Evolutionary conservation across 2,888 invertebrate genomes (phyloP).

Genomic region (Pyrochroa serraticornis): DNA sequence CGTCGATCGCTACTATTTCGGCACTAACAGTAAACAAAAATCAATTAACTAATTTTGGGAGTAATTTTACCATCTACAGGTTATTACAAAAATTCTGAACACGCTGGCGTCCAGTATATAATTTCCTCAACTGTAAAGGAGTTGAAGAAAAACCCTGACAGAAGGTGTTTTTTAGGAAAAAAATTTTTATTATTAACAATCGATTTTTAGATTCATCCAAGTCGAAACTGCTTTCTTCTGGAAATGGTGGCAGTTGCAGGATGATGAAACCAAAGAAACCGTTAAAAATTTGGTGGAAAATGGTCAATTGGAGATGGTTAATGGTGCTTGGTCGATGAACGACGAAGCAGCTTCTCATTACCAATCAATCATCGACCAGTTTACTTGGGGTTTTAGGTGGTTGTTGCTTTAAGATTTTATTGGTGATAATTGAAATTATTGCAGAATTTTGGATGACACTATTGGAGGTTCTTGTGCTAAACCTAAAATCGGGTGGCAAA

Average conservation of each 20-base stretch:
- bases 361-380: constrained; percentile 73
- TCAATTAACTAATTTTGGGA: background rate
- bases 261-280: constrained; percentile 60
- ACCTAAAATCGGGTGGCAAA: constrained; percentile 81
- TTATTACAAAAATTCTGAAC: background rate
- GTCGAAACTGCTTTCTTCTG: constrained; percentile 82
- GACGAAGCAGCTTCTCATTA: constrained; percentile 72
- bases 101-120: constrained; percentile 74
- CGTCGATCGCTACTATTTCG: constrained; percentile 87
- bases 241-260: constrained; percentile 79
- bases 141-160: constrained; percentile 69
- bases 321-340: constrained; percentile 67
- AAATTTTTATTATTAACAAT: background rate
- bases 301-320: constrained; percentile 66
- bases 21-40: constrained; percentile 50
- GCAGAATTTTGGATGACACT: constrained; percentile 63
- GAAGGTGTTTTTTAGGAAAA: constrained; percentile 60
- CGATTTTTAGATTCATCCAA: constrained; percentile 69
- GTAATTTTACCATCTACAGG: background rate
- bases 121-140: constrained; percentile 82
- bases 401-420: no score
- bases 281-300: constrained; percentile 66
- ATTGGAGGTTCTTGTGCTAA: constrained; percentile 72
- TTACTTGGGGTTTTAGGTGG: constrained; percentile 68
- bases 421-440: background rate